Conservation (phyloP, 2,888 invertebrate genomes). For the Ditylenchus weischeri region DNA sequence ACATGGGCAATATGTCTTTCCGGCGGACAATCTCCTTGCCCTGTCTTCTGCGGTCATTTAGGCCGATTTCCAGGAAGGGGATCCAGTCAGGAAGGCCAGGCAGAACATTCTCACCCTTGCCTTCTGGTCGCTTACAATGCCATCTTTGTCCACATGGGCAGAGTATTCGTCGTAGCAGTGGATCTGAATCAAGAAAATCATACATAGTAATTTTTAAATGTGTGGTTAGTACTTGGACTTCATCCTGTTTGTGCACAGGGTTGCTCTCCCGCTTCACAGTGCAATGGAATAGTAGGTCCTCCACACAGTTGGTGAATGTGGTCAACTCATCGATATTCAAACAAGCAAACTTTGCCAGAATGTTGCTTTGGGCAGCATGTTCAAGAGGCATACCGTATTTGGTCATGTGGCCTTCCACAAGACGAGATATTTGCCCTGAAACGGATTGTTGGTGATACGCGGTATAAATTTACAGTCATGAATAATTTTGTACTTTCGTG, state of each 20-base stretch:
- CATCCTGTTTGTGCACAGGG: slow-evolving; percentile 82
- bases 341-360: slow-evolving; percentile 90
- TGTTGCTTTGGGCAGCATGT: slow-evolving; percentile 92
- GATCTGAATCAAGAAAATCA: slow-evolving; percentile 33
- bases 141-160: slow-evolving; percentile 69
- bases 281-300: slow-evolving; percentile 84
- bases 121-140: slow-evolving; percentile 78
- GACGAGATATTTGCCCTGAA: slow-evolving; percentile 70
- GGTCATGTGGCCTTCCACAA: slow-evolving; percentile 74
- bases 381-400: slow-evolving; percentile 89
- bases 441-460: slow-evolving; percentile 57
- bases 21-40: slow-evolving; percentile 86
- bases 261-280: slow-evolving; percentile 68
- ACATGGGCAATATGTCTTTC: slow-evolving; percentile 91
- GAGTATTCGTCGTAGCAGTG: slow-evolving; percentile 59
- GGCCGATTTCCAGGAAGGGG: slow-evolving; percentile 92
- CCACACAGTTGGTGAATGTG: slow-evolving; percentile 82
- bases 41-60: slow-evolving; percentile 74
- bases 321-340: slow-evolving; percentile 83
- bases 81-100: slow-evolving; percentile 89
- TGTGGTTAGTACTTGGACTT: slow-evolving; percentile 73
- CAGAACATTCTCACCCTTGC: slow-evolving; percentile 91
- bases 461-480: not conserved
- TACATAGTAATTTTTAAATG: not conserved
- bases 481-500: too few relatives aligned